These are phyloP conservation scores for Orycteropus afer DNA, from an alignment of 2,113 vertebrate genomes.

Conservation along the genomic window DNA sequence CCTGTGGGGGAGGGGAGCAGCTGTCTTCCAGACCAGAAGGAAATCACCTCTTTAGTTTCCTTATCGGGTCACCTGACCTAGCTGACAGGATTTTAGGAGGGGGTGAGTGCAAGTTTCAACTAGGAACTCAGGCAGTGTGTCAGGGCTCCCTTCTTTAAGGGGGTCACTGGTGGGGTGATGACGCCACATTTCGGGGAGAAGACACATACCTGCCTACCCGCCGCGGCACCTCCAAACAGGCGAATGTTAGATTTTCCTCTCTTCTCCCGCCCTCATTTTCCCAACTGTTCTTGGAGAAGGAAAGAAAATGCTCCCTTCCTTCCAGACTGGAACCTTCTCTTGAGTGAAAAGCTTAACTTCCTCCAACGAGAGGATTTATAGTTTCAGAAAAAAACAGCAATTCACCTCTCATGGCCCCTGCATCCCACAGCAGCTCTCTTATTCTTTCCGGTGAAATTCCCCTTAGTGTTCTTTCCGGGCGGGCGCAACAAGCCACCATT, in stretches of 20 bases:
- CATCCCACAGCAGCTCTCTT: neutral
- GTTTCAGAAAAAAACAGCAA: neutral
- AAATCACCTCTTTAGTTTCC: neutral
- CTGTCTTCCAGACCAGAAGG: neutral
- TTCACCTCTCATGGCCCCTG: neutral
- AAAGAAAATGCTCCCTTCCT: neutral
- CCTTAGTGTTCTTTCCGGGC: neutral
- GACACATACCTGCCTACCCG: neutral
- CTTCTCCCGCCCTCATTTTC: neutral
- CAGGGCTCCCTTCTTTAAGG: neutral
- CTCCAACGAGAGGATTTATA: neutral
- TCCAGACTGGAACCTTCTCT: neutral
- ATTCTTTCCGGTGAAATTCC: neutral
- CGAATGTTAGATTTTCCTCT: neutral
- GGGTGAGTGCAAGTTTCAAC: neutral
- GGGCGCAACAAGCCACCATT: neutral
- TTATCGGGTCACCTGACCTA: neutral
- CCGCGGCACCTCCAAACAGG: neutral
- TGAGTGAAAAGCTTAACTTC: constrained; percentile 1
- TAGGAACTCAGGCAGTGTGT: neutral
- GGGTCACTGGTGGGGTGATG: neutral
- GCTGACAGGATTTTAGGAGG: neutral
- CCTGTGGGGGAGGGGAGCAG: neutral
- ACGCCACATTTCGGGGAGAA: neutral
- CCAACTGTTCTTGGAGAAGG: neutral